Evolutionary conservation across 2,797 vertebrate species (phyloP), one percentile per base, ranked within the genome.

Genomic region (Oophaga sylvatica): DNA sequence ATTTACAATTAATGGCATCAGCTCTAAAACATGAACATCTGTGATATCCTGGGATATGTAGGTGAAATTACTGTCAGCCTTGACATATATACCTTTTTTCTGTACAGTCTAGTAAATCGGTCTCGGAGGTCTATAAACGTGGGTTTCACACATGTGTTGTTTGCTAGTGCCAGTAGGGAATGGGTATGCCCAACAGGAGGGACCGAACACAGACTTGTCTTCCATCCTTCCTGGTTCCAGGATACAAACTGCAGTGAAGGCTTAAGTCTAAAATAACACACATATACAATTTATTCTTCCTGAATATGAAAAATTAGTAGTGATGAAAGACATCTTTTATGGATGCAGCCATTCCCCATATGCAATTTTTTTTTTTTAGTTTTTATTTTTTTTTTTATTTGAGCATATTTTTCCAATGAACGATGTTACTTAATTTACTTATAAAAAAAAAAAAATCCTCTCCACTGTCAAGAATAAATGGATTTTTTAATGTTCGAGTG

Each of bases 211-310:
- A 99, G 93, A 71, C 97, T 94, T 0, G 97, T 98, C 93, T 99
- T 99, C 98, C 98, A 99, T 83, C 97, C 98, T 90, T 99, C 98
- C 92, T 96, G 96, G 93, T 98, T 99, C 98, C 98, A 99, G 0
- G 96, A 96, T 6, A 98, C 94, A 89, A 99, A 99, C 0, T 94
- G 95, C 86, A 99, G 95, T 19, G 94, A 95, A 73, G 96, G 95
- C 87, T 95, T 97, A 82, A 99, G 93, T 87, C 98, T 99, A 90
- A 22, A 73, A 90, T 87, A 0, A 89, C 90, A 92, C 1, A 63
- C 45, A 71, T 65, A 45, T n/a, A 63, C 5, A 9, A 6, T 45
- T 45, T 5, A 45, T 11, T 15, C 20, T 71, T 35, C 35, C 15
- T 57, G n/a, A 29, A 35, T 22, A 12, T 29, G 10, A 0, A n/a